phyloP scores from a whole-genome alignment of 2,113 vertebrate genomes.

The Jacana jacana region DNA sequence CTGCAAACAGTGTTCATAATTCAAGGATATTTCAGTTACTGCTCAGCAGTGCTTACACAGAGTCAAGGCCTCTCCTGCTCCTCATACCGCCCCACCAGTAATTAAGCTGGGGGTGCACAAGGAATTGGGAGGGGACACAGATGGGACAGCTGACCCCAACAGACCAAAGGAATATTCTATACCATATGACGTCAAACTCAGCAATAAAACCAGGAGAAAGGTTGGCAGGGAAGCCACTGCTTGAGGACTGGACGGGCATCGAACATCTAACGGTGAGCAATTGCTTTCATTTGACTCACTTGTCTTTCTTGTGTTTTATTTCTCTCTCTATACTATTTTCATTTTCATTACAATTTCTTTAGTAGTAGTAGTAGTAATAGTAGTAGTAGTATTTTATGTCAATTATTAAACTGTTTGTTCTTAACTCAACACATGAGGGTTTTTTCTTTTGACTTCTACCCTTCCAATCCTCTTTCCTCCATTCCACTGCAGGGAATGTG shows the following conservation, averaged over 20 bases:
- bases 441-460: background rate
- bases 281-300: background rate
- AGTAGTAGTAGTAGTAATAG: background rate
- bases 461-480: background rate
- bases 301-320: background rate
- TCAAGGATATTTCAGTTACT: background rate
- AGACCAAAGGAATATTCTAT: background rate
- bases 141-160: background rate
- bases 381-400: background rate
- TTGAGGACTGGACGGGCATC: background rate
- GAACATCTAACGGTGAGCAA: background rate
- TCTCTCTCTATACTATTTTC: background rate
- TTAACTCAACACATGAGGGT: background rate
- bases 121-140: background rate
- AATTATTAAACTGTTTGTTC: background rate
- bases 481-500: background rate
- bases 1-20: background rate
- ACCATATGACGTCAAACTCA: background rate
- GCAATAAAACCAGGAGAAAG: background rate
- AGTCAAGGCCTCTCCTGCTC: background rate
- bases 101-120: background rate
- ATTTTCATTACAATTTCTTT: background rate
- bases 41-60: background rate
- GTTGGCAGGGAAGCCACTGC: background rate
- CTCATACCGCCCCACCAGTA: background rate